Evolutionary conservation across 2,113 vertebrate species (phyloP).

Genomic region (Oncorhynchus clarkii): DNA sequence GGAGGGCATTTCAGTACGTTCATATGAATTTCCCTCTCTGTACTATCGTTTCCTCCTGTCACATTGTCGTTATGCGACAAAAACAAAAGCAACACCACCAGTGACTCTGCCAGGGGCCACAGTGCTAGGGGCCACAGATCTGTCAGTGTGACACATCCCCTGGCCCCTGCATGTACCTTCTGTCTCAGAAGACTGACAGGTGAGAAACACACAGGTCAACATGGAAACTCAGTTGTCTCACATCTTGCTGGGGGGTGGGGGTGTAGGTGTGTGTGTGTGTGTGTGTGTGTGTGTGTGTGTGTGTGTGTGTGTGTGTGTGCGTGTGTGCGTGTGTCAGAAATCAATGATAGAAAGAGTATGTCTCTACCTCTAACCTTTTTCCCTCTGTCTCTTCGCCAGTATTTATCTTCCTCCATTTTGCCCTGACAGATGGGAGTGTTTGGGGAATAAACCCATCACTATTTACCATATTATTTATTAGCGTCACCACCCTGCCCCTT

Average conservation of each 20-base stretch:
- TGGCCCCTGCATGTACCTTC: neutral
- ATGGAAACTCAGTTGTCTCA: slow-evolving; percentile 11
- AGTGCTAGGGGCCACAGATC: neutral
- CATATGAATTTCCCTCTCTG: slow-evolving; percentile 1
- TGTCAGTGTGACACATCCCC: neutral
- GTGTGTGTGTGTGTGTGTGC: neutral
- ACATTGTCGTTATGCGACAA: slow-evolving; percentile 50
- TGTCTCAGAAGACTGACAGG: slow-evolving; percentile 55
- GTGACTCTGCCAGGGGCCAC: slow-evolving; percentile 2
- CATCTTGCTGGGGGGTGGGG: neutral
- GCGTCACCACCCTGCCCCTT: slow-evolving; percentile 28
- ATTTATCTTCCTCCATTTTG: slow-evolving; percentile 55
- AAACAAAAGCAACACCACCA: slow-evolving; percentile 35
- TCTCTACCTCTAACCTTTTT: slow-evolving; percentile 16
- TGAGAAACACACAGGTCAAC: slow-evolving; percentile 47
- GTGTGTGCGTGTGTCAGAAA: neutral
- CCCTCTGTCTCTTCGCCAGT: slow-evolving; percentile 19
- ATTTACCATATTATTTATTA: slow-evolving; percentile 66
- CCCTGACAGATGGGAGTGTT: slow-evolving; percentile 56
- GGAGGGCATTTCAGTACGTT: too few species aligned
- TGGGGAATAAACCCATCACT: slow-evolving; percentile 58
- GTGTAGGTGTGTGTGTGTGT: neutral
- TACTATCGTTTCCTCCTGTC: slow-evolving; percentile 31
- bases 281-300: neutral
- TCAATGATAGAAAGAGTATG: neutral